phyloP scores from a whole-genome alignment of 2,888 invertebrate species.

The Palloptera scutellata region DNA sequence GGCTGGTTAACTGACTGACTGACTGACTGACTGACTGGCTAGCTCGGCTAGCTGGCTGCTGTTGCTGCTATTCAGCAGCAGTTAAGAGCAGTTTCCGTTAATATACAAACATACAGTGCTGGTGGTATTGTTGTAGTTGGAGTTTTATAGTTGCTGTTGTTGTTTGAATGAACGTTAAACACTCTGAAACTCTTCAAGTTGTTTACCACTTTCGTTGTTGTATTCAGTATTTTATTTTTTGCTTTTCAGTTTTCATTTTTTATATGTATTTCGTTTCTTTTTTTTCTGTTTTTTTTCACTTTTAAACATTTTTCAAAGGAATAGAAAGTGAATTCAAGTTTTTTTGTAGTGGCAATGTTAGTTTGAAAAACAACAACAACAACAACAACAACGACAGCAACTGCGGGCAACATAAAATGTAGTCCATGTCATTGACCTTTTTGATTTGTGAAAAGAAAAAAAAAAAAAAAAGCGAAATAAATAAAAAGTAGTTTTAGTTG shows the following conservation, averaged over 20 bases:
- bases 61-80: neutral
- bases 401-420: constrained; percentile 42
- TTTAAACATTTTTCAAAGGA: constrained; percentile 42
- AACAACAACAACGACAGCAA: constrained; percentile 18
- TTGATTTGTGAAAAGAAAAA: neutral
- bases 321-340: constrained; percentile 44
- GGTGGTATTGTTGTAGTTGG: neutral
- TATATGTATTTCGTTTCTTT: constrained; percentile 29
- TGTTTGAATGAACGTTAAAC: neutral
- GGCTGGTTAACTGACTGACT: neutral
- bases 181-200: constrained; percentile 4
- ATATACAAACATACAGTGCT: neutral
- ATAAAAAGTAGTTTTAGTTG: neutral
- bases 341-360: constrained; percentile 9
- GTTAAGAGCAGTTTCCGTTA: constrained; percentile 7
- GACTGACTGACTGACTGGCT: neutral
- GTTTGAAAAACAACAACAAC: constrained; percentile 8
- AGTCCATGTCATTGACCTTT: constrained; percentile 58
- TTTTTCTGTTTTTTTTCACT: constrained; percentile 35
- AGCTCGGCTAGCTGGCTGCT: neutral
- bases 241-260: constrained; percentile 2
- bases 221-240: constrained; percentile 17
- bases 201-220: constrained; percentile 32
- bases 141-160: neutral
- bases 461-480: too few species aligned